Percentiles rank a stretch among this genome's conserved stretches.
Evolutionary conservation across 92 coral and sea anemone species (phyloP).

Genomic region (Zoanthus sociatus): DNA sequence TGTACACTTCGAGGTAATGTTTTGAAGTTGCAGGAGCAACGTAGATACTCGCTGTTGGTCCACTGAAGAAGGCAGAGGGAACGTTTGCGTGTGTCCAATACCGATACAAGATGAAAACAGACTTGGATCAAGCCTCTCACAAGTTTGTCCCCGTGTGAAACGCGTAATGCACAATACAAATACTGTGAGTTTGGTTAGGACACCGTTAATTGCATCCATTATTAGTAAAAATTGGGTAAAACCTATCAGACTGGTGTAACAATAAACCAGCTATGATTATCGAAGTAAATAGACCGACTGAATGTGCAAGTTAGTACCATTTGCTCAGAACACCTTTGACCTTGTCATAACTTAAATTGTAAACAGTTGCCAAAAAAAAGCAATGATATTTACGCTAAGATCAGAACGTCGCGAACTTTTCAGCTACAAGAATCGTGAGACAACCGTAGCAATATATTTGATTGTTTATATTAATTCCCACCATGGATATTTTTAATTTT

Average conservation of each 20-base stretch:
- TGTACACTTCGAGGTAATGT: constrained; percentile 1
- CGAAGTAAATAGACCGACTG: not conserved
- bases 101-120: constrained; percentile 16
- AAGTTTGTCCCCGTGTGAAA: constrained; percentile 4
- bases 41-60: constrained; percentile 1
- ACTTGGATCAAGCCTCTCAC: constrained; percentile 6
- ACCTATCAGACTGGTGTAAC: not conserved
- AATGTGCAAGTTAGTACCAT: not conserved
- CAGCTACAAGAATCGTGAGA: too few relatives aligned
- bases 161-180: not conserved
- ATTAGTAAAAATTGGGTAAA: not conserved
- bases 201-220: not conserved
- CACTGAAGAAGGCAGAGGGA: constrained; percentile 12
- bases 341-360: not conserved
- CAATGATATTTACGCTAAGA: too few relatives aligned
- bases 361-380: too few relatives aligned
- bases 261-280: not conserved
- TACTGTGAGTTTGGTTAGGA: not conserved
- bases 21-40: not conserved
- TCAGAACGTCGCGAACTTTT: too few relatives aligned
- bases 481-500: too few relatives aligned
- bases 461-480: too few relatives aligned
- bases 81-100: constrained; percentile 28
- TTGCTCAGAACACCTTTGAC: not conserved
- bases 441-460: too few relatives aligned